A percentile compares a stretch with the other conserved stretches of the same genome.
Evolutionary conservation across 2,113 vertebrate species (phyloP).

Genomic region (Condylura cristata): DNA sequence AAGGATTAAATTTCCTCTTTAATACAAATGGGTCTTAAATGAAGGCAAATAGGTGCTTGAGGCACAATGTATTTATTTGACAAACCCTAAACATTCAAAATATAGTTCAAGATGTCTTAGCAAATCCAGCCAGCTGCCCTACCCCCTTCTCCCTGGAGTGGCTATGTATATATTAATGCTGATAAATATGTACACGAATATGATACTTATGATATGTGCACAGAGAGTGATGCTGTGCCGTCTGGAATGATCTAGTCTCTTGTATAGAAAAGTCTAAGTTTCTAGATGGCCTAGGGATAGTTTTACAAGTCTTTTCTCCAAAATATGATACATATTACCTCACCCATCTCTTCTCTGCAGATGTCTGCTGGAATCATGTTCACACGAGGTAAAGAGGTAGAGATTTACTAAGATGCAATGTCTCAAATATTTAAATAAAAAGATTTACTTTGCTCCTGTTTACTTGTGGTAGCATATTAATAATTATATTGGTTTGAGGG

Average conservation of each 20-base stretch:
- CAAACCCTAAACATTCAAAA: slow-evolving; percentile 63
- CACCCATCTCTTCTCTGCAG: not conserved
- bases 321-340: not conserved
- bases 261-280: not conserved
- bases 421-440: slow-evolving; percentile 14
- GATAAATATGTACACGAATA: too few species aligned
- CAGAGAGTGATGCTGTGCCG: not conserved
- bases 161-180: not conserved
- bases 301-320: not conserved
- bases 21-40: slow-evolving; percentile 69
- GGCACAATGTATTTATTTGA: slow-evolving; percentile 60
- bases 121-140: slow-evolving; percentile 10
- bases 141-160: not conserved
- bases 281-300: not conserved
- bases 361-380: not conserved
- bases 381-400: not conserved
- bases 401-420: not conserved
- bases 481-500: not conserved
- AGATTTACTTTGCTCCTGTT: not conserved
- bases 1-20: slow-evolving; percentile 69
- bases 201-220: too few species aligned
- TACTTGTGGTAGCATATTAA: not conserved
- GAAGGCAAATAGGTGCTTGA: slow-evolving; percentile 53
- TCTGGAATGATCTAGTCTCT: not conserved
- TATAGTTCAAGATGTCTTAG: slow-evolving; percentile 66